Evolutionary conservation across 2,797 vertebrate species (phyloP).

Genomic region (Gastrophryne carolinensis): DNA sequence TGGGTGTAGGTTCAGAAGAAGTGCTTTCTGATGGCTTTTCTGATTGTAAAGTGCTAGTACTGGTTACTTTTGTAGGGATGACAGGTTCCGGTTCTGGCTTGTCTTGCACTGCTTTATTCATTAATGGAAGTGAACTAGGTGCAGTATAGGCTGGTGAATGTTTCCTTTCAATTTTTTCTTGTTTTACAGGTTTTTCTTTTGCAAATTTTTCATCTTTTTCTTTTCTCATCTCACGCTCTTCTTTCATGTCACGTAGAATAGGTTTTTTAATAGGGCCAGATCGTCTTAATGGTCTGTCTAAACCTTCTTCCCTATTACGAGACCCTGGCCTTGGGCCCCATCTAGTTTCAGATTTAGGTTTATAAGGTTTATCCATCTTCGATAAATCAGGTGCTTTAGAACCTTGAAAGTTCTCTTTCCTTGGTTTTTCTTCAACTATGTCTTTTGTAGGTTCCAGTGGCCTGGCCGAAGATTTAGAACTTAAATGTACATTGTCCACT

Average conservation of each 20-base stretch:
- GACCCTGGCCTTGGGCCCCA: slow-evolving; percentile 88
- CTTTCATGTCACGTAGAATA: slow-evolving; percentile 95
- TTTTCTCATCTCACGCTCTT: slow-evolving; percentile 91
- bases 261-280: slow-evolving; percentile 98
- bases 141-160: slow-evolving; percentile 56
- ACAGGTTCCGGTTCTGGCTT: slow-evolving; percentile 53
- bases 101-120: slow-evolving; percentile 69
- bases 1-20: slow-evolving; percentile 56
- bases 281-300: slow-evolving; percentile 86
- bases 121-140: slow-evolving; percentile 64
- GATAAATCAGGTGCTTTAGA: slow-evolving; percentile 76
- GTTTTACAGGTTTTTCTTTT: slow-evolving; percentile 65
- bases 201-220: slow-evolving; percentile 80
- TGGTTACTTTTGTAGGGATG: slow-evolving; percentile 55
- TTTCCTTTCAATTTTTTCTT: slow-evolving; percentile 77
- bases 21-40: slow-evolving; percentile 53
- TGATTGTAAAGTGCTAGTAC: slow-evolving; percentile 54
- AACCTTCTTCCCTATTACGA: slow-evolving; percentile 82
- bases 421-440: slow-evolving; percentile 78
- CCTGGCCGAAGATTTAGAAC: slow-evolving; percentile 70
- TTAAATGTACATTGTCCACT: slow-evolving; percentile 70
- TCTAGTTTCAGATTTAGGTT: slow-evolving; percentile 90
- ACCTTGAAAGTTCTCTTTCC: slow-evolving; percentile 79
- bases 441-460: slow-evolving; percentile 76
- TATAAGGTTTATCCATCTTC: slow-evolving; percentile 88